These are phyloP conservation scores for Dasysyrphus tricinctus DNA, from an alignment of 2,888 invertebrate genomes.

Conservation along the genomic window DNA sequence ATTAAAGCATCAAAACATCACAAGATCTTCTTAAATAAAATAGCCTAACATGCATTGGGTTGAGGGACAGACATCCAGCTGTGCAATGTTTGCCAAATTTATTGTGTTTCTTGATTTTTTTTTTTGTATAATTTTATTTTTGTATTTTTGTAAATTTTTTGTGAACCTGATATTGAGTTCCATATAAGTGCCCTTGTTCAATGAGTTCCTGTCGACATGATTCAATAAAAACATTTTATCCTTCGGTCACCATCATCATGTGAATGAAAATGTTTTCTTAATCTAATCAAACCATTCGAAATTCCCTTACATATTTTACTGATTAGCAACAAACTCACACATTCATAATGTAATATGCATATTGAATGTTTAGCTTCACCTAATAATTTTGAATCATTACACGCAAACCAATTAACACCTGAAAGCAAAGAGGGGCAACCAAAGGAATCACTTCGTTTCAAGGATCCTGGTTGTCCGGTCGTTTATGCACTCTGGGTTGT, in stretches of 20 bases:
- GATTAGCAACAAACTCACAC: neutral
- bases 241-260: slow-evolving; percentile 28
- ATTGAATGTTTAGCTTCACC: slow-evolving; percentile 3
- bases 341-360: neutral
- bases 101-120: no score
- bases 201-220: slow-evolving; percentile 17
- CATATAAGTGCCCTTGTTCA: slow-evolving; percentile 23
- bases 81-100: no score
- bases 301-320: neutral
- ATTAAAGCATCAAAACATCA: no score
- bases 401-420: slow-evolving; percentile 78
- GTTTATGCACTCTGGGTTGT: neutral
- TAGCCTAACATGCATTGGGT: no score
- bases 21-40: no score
- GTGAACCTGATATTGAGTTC: neutral
- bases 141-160: neutral
- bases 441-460: neutral
- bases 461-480: neutral
- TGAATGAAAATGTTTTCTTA: slow-evolving; percentile 1
- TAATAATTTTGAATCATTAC: slow-evolving; percentile 77
- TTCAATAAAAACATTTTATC: slow-evolving; percentile 3
- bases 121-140: slow-evolving; percentile 21
- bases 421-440: slow-evolving; percentile 62
- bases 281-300: slow-evolving; percentile 17
- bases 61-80: no score